Evolutionary conservation across 2,888 invertebrate genomes (phyloP), one percentile per base, ranked within the genome.

Genomic region (Lamproptera curius): DNA sequence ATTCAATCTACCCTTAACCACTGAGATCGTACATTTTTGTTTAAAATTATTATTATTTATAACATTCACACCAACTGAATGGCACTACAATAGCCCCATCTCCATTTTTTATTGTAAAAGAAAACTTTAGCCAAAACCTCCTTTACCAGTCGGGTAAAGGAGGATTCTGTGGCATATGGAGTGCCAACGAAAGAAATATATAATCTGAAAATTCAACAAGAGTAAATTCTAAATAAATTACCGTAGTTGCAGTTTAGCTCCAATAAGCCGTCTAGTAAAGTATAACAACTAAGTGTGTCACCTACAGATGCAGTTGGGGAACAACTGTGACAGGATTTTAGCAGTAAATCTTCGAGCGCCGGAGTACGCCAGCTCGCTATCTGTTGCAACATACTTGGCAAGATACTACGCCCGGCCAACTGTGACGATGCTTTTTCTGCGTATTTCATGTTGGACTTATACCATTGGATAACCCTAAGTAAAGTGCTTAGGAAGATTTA

Each of bases 311-410:
- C 46, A 40, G 56, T 51, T 47, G 53, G 63, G 61, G 62, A 63
- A 51, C 58, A 56, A 60, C 60, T 70, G 70, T 73, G 73, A 72
- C 73, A 76, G 70, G 64, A 68, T 74, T 73, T 69, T 65, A 70
- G 73, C 64, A 73, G 73, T 78, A 76, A 78, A 78, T 78, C 72
- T 71, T 56, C 43, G 23, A 62, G 58, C 53, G 59, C 58, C 56
- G 42, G 51, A 52, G 52, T 45, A 49, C 52, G 55, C 56, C 20
- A 20, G 57, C 57, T 59, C 62, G 69, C 70, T 82, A 80, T 79
- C 77, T 73, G 72, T 72, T 65, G 73, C 74, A 81, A 81, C 82
- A 80, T 80, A 84, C 84, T 86, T 86, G 85, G 86, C 84, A 83
- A 81, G 58, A 59, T 60, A 57, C 69, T 66, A 67, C 72, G 63